Evolutionary conservation across 2,888 invertebrate species (phyloP), one percentile per base, ranked within the genome.

Genomic region (Mythimna pallens): DNA sequence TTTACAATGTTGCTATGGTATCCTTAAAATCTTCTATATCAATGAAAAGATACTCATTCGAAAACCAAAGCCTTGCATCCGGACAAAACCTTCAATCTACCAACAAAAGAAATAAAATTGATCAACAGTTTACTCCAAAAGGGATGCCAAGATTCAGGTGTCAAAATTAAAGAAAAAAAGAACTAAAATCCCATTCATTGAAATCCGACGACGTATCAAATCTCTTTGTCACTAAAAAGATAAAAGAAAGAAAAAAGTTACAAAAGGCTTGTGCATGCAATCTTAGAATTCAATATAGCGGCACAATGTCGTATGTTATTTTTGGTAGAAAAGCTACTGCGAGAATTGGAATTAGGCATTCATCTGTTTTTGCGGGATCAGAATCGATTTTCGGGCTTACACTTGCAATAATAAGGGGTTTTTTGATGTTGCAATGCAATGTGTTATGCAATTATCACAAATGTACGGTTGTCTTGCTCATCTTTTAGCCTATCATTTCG

Each of bases 121-220:
- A 94, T 94, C 93, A 92, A 90, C 89, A 87, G 89, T 89, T 87
- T 83, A 77, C 81, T 82, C 82, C 86, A 92, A 82, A 93, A 93
- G 88, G 92, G 93, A 93, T 92, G 88, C 85, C 84, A 90, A 90
- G 81, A 91, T 94, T 96, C 96, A 95, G 96, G 96, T 96, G 96
- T 95, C 95, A 95, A 84, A 86, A 79, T 20, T 59, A 87, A 86
- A 87, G 89, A 84, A 89, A 88, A 47, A 43, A 40, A 89, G 91
- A 90, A 91, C 69, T 55, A 77, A 77, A 92, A 92, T 88, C 86
- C 90, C 89, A 93, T 92, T 93, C 91, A 94, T 86, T 87, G 90
- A 89, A 78, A 93, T 93, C 92, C 93, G 94, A 94, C 94, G 93
- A 92, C 93, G 94, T 94, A 95, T 95, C 95, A 94, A 93, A 93